A percentile compares a stretch with the other conserved stretches of the same genome.
These are phyloP conservation scores for Triops cancriformis DNA, from an alignment of 1,140 invertebrate species.

Conservation along the genomic window DNA sequence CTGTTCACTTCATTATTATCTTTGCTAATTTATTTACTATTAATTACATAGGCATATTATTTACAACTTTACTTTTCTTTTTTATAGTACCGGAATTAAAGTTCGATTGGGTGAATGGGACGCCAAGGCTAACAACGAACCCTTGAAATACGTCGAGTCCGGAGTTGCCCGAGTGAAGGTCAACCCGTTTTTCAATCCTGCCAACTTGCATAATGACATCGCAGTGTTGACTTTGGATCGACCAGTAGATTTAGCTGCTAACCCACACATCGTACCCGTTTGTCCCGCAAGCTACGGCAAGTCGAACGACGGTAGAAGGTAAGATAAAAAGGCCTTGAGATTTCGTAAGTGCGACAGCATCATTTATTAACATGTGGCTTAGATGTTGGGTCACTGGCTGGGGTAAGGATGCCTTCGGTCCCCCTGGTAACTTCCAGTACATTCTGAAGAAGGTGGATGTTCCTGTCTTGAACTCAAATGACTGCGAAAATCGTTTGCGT, in stretches of 20 bases:
- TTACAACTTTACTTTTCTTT: conserved; percentile 28
- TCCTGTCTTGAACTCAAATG: conserved; percentile 49
- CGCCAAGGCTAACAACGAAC: conserved; percentile 49
- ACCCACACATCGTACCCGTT: conserved; percentile 58
- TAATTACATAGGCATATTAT: too few relatives aligned
- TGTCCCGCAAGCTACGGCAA: conserved; percentile 52
- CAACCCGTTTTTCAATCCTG: conserved; percentile 55
- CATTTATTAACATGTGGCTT: conserved; percentile 16
- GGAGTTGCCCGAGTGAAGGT: conserved; percentile 46
- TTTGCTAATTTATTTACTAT: too few relatives aligned
- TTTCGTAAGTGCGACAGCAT: background rate
- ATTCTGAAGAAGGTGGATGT: conserved; percentile 61
- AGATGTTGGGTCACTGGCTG: conserved; percentile 68
- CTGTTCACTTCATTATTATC: too few relatives aligned
- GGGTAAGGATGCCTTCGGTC: conserved; percentile 66
- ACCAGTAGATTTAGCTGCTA: conserved; percentile 48
- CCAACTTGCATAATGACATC: conserved; percentile 58
- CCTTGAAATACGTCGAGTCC: conserved; percentile 52
- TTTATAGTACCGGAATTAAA: conserved; percentile 42
- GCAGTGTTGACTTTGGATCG: conserved; percentile 52
- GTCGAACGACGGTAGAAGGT: conserved; percentile 51
- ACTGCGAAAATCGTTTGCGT: conserved; percentile 54
- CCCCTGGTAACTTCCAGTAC: conserved; percentile 49
- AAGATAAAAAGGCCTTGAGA: conserved; percentile 22
- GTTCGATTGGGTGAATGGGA: conserved; percentile 62